A percentile compares a stretch with the other conserved stretches of the same genome.
phyloP scores from a whole-genome alignment of 2,888 invertebrate species.

The Exocentrus adspersus region DNA sequence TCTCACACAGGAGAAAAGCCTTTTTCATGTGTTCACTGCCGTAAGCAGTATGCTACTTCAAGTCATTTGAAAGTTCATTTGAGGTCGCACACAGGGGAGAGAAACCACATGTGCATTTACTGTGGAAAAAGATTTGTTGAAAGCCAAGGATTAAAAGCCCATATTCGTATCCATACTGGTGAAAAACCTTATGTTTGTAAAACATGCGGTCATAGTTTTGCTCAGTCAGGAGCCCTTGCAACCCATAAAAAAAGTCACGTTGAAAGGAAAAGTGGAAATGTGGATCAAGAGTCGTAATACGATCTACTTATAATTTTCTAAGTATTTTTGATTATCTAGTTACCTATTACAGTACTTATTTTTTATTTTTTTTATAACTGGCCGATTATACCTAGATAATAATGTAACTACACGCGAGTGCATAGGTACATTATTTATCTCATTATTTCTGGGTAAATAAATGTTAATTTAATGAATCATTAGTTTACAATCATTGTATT shows the following conservation, averaged over 20 bases:
- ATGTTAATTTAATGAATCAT: no score
- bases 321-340: no score
- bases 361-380: no score
- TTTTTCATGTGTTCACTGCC: slow-evolving; percentile 51
- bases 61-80: slow-evolving; percentile 57
- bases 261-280: neutral
- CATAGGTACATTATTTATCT: no score
- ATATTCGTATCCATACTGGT: slow-evolving; percentile 55
- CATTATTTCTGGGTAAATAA: no score
- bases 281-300: no score
- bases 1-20: slow-evolving; percentile 58
- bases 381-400: no score
- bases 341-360: no score
- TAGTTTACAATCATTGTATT: no score
- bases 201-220: slow-evolving; percentile 53
- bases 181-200: slow-evolving; percentile 56
- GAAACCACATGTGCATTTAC: slow-evolving; percentile 50
- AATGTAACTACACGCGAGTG: no score
- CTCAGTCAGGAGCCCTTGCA: slow-evolving; percentile 56
- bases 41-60: slow-evolving; percentile 53
- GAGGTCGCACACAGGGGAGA: slow-evolving; percentile 53
- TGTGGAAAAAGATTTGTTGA: slow-evolving; percentile 55
- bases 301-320: no score
- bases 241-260: slow-evolving; percentile 52
- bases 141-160: slow-evolving; percentile 53